Evolutionary conservation across 2,888 invertebrate species (phyloP), one percentile per base, ranked within the genome.

Genomic region (Microctonus aethiopoides): DNA sequence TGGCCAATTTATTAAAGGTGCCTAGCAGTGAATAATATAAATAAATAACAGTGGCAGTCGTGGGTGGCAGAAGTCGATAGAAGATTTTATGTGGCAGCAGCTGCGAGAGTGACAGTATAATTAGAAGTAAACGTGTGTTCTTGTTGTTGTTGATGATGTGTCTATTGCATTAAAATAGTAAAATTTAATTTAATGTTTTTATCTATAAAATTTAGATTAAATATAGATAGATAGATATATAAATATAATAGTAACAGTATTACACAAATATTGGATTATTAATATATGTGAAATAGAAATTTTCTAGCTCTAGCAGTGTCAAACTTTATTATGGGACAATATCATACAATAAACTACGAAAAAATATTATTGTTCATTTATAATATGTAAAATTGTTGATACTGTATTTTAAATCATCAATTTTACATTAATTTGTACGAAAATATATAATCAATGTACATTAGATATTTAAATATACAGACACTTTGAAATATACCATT

Each of bases 1-100:
- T 74, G 70, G 56, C 57, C 16, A 51, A 59, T 26, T 59, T 68
- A 39, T 57, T 63, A 68, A 72, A 72, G 36, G 73, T 73, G 73
- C 75, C 73, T 73, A 68, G 71, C 72, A 72, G 66, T 66, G 66
- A 59, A 54, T 22, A 41, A 54, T 34, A 34, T 46, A 56, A 20
- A 24, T 52, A 6, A 60, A 64, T 34, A 68, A 24, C 32, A 54
- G 39, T 62, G 34, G 34, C 62, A 62, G 51, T 54, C 52, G 22
- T 34, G 39, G 36, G 20, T 52, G 57, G 20, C 39, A 57, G 36
- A 66, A 46, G 29, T 46, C 22, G 0, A 57, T 60, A 22, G 10
- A 56, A 22, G 16, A 60, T 29, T 29, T 57, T 29, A n/a, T 29
- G 34, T 61, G 54, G 59, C 56, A 62, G 52, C 68, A 68, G 63